A percentile compares a stretch with the other conserved stretches of the same genome.
Evolutionary conservation across 2,797 vertebrate species (phyloP).

Genomic region (Phrynocephalus forsythii): DNA sequence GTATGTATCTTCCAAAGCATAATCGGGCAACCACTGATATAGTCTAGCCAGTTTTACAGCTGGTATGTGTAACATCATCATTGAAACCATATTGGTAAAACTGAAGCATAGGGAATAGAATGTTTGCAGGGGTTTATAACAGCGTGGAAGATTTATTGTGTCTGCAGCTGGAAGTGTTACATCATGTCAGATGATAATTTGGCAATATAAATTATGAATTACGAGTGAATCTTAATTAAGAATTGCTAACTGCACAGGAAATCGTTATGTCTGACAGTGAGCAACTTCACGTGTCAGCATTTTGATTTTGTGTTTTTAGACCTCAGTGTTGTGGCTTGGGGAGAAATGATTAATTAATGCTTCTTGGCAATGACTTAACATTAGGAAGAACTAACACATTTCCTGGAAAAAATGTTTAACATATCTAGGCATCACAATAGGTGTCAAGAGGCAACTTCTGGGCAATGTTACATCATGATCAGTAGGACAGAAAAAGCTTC

Average conservation of each 20-base stretch:
- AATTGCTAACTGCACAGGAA: constrained; percentile 46
- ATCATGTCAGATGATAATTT: constrained; percentile 45
- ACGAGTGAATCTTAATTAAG: constrained; percentile 44
- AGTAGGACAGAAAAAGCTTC: background rate
- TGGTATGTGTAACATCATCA: background rate
- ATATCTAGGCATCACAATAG: constrained; percentile 2
- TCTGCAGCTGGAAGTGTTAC: constrained; percentile 34
- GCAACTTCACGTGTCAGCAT: constrained; percentile 49
- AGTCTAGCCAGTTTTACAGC: background rate
- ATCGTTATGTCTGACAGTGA: constrained; percentile 39
- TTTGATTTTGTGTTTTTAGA: constrained; percentile 48
- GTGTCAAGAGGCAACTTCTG: background rate
- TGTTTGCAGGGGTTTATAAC: constrained; percentile 13
- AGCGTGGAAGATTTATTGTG: constrained; percentile 39
- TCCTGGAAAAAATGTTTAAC: constrained; percentile 5
- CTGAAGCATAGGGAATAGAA: constrained; percentile 20
- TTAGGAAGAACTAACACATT: constrained; percentile 25
- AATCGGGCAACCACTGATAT: background rate
- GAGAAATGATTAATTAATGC: constrained; percentile 44
- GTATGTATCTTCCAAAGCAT: background rate
- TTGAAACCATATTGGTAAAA: constrained; percentile 27
- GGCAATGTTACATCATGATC: background rate
- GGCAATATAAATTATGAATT: constrained; percentile 30
- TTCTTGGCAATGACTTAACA: constrained; percentile 36
- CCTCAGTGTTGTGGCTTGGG: constrained; percentile 19